Conservation (phyloP, 2,888 invertebrate species). For the Agrotis puta region DNA sequence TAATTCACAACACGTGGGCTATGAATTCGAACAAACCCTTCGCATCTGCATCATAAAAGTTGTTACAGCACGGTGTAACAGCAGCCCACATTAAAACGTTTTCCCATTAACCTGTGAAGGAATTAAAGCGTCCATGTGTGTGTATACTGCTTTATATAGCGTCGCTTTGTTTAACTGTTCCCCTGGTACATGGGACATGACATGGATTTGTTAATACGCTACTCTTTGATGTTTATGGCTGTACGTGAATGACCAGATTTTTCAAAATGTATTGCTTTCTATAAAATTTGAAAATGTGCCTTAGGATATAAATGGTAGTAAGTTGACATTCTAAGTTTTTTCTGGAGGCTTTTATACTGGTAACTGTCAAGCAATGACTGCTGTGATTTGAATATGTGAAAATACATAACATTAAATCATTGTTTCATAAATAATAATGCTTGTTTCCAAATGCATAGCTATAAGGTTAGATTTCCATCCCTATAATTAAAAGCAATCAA, state of each 20-base stretch:
- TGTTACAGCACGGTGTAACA: neutral
- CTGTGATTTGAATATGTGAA: too few relatives aligned
- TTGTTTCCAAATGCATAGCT: neutral
- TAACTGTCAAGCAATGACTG: too few relatives aligned
- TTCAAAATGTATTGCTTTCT: neutral
- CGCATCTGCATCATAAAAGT: too few relatives aligned
- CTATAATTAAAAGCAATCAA: neutral
- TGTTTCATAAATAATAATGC: too few relatives aligned
- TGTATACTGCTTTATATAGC: slow-evolving; percentile 52
- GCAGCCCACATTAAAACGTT: slow-evolving; percentile 59
- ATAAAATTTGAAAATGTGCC: too few relatives aligned
- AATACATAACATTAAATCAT: too few relatives aligned
- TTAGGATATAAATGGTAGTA: too few relatives aligned
- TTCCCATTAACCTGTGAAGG: slow-evolving; percentile 77
- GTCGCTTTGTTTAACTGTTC: slow-evolving; percentile 52
- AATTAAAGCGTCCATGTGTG: slow-evolving; percentile 69
- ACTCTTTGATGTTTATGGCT: neutral
- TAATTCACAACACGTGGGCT: too few relatives aligned
- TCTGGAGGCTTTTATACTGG: too few relatives aligned
- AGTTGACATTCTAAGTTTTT: too few relatives aligned
- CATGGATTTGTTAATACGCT: slow-evolving; percentile 37
- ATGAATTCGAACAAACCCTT: too few relatives aligned
- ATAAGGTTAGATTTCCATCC: too few relatives aligned
- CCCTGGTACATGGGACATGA: slow-evolving; percentile 23
- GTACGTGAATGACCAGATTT: neutral